Percentiles rank a stretch among this genome's conserved stretches.
These are phyloP conservation scores for Bombus sibiricus DNA, from an alignment of 1,140 invertebrate genomes.

Conservation along the genomic window DNA sequence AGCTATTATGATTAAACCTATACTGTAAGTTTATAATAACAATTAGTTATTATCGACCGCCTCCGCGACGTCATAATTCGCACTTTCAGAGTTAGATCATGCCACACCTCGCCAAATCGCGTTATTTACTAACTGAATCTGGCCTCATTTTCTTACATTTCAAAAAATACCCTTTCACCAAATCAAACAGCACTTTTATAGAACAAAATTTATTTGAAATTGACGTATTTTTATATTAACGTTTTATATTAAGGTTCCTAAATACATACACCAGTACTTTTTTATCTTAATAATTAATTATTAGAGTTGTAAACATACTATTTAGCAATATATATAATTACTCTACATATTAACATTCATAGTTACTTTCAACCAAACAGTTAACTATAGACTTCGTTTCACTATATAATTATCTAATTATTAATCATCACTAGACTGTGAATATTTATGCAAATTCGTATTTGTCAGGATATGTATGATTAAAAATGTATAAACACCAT, in stretches of 20 bases:
- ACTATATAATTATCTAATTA: background rate
- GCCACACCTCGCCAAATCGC: slow-evolving; percentile 41
- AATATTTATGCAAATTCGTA: too few relatives aligned
- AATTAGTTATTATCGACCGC: slow-evolving; percentile 82
- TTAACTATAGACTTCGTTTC: background rate
- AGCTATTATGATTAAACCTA: slow-evolving; percentile 83
- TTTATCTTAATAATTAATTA: background rate
- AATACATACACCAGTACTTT: background rate
- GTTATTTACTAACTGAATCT: slow-evolving; percentile 22
- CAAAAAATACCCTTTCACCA: too few relatives aligned
- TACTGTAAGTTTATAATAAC: slow-evolving; percentile 83
- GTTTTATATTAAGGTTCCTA: background rate
- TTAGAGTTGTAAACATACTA: background rate
- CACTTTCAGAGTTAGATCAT: slow-evolving; percentile 73
- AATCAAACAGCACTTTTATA: too few relatives aligned
- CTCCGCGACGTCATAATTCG: slow-evolving; percentile 76
- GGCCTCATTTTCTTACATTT: too few relatives aligned
- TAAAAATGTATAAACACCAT: too few relatives aligned
- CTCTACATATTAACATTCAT: too few relatives aligned
- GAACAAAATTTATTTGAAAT: too few relatives aligned
- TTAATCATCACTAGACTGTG: background rate
- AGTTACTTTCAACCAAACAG: too few relatives aligned
- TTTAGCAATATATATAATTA: too few relatives aligned
- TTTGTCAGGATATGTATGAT: too few relatives aligned
- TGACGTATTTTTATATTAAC: too few relatives aligned